phyloP scores from a whole-genome alignment of 1,140 invertebrate species.

The Aphaenogaster ashmeadi region DNA sequence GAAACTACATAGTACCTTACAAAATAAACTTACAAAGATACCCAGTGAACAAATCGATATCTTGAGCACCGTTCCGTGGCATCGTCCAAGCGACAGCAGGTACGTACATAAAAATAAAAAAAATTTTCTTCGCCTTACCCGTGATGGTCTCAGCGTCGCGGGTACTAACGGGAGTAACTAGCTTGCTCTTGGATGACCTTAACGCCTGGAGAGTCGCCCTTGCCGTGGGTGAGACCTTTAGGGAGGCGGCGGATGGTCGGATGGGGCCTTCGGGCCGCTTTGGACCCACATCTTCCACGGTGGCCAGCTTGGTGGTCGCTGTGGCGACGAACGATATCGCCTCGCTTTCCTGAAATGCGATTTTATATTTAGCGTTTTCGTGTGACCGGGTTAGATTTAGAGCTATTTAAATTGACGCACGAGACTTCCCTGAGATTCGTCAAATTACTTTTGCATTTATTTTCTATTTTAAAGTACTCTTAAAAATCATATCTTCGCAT shows the following conservation, averaged over 20 bases:
- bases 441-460: background rate
- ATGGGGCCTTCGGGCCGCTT: conserved; percentile 85
- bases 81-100: conserved; percentile 13
- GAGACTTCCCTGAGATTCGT: background rate
- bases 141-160: conserved; percentile 88
- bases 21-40: background rate
- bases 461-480: background rate
- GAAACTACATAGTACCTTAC: background rate
- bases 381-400: background rate
- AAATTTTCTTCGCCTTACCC: conserved; percentile 79
- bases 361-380: conserved; percentile 3
- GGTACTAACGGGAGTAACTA: conserved; percentile 78
- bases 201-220: conserved; percentile 83
- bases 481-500: background rate
- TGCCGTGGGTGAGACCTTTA: conserved; percentile 83
- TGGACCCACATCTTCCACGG: conserved; percentile 88
- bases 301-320: conserved; percentile 88
- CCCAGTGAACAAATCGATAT: background rate
- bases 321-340: conserved; percentile 86
- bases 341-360: conserved; percentile 82
- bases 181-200: conserved; percentile 75
- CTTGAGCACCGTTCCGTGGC: background rate
- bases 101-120: conserved; percentile 35
- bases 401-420: background rate
- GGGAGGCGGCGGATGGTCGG: conserved; percentile 79